Evolutionary conservation across 1,140 invertebrate genomes (phyloP), one percentile per base, ranked within the genome.

Genomic region (Sipha flava): DNA sequence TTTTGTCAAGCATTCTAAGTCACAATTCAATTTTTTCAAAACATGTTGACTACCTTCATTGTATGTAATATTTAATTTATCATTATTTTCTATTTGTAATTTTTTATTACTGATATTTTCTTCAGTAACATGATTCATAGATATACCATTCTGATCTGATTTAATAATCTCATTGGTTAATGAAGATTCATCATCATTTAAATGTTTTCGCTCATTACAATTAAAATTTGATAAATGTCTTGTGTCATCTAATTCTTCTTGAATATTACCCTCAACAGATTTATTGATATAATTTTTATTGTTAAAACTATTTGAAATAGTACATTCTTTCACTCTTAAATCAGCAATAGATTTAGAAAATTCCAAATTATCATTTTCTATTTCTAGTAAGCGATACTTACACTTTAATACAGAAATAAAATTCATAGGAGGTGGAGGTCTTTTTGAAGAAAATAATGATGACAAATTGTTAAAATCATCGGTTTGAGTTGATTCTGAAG

Each of bases 331-430:
- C 16, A 34, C 16, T 37, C 5, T 73, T 34, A 73, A 37, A 54
- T 54, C 6, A 14, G 6, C 23, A 31, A 21, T 37, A 29, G 66
- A 16, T 47, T 31, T 16, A 45, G 1, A 18, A 0, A 16, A 9
- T n/a, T 73, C 1, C 10, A 54, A 73, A 34, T 52, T 12, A 16
- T 49, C 34, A 7, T 73, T n/a, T 73, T 52, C 29, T 54, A 31
- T 14, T 34, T 31, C 47, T 73, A 34, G 26, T 21, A 54, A 43
- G 37, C 23, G 31, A 16, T 34, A 7, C 54, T 73, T 73, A 73
- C 31, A 73, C 34, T 73, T 73, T 37, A 73, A 37, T 37, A 73
- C 31, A 16, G 70, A 73, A 52, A 52, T 52, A 73, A 54, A 73
- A 73, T 37, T 73, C 47, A 52, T 31, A 14, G 68, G 31, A 9